Conservation (phyloP, 2,888 invertebrate genomes). For the Drosophila histrio region DNA sequence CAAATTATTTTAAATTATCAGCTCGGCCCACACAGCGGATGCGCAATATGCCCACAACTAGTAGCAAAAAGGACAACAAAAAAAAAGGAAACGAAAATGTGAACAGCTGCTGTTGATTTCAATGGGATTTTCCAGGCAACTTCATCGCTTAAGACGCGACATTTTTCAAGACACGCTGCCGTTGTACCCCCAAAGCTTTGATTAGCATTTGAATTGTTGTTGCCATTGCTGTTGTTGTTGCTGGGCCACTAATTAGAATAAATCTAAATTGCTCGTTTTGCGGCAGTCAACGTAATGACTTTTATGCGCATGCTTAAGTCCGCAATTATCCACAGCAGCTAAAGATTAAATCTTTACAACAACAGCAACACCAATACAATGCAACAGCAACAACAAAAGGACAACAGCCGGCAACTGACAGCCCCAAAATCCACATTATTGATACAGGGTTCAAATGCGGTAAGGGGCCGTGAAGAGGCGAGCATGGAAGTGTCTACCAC, state of each 20-base stretch:
- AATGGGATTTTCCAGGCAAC: conserved; percentile 71
- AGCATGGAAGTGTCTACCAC: conserved; percentile 13
- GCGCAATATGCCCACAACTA: conserved; percentile 18
- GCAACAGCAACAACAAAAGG: conserved; percentile 39
- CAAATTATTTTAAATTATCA: conserved; percentile 44
- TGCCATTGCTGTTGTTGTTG: conserved; percentile 13
- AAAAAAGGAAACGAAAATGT: conserved; percentile 7
- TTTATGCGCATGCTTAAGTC: conserved; percentile 77
- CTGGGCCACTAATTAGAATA: conserved; percentile 70
- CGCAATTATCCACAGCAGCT: conserved; percentile 75
- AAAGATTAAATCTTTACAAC: conserved; percentile 73
- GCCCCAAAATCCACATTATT: conserved; percentile 68
- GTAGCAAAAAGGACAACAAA: background rate
- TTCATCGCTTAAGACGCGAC: conserved; percentile 68
- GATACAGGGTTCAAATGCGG: conserved; percentile 48
- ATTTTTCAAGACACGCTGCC: conserved; percentile 64
- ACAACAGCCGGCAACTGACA: conserved; percentile 44
- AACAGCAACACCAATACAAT: conserved; percentile 31
- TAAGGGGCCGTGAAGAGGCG: background rate
- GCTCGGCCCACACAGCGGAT: conserved; percentile 12
- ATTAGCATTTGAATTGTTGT: conserved; percentile 69
- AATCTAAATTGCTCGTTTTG: conserved; percentile 78
- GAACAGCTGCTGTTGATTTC: conserved; percentile 54
- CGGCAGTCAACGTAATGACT: conserved; percentile 74
- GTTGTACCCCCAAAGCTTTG: conserved; percentile 44